phyloP scores from a whole-genome alignment of 2,113 vertebrate species.

The Strix uralensis region DNA sequence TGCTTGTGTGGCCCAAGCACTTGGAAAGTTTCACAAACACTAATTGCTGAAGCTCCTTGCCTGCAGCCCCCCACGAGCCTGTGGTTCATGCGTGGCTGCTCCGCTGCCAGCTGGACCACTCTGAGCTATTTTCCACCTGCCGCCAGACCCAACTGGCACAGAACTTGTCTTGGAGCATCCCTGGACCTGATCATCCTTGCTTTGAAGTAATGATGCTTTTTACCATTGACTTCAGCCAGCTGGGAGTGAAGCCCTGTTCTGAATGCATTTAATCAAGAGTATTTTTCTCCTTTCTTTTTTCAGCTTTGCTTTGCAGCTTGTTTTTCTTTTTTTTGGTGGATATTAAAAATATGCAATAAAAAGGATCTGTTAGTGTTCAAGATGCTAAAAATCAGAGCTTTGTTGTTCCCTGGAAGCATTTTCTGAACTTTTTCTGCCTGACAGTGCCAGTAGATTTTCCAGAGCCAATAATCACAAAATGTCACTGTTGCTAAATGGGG shows the following conservation, averaged over 20 bases:
- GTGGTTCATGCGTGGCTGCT: not conserved
- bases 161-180: not conserved
- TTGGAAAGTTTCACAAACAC: not conserved
- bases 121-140: not conserved
- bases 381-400: not conserved
- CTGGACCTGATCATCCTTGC: not conserved
- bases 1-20: fast-evolving
- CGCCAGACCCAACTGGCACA: not conserved
- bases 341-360: conserved; percentile 9
- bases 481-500: conserved; percentile 33
- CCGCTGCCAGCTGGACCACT: not conserved
- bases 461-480: conserved; percentile 54
- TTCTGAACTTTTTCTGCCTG: conserved; percentile 32
- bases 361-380: not conserved
- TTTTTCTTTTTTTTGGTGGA: not conserved
- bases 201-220: not conserved
- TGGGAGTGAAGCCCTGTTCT: not conserved
- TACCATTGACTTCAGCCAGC: conserved; percentile 6
- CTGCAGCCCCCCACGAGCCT: not conserved
- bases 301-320: conserved; percentile 10
- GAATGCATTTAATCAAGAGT: conserved; percentile 55
- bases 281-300: conserved; percentile 39
- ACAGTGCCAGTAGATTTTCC: conserved; percentile 9
- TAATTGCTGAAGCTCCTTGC: not conserved
- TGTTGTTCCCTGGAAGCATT: not conserved